Conservation (phyloP, 2,888 invertebrate genomes). For the Bellardia pandia region DNA sequence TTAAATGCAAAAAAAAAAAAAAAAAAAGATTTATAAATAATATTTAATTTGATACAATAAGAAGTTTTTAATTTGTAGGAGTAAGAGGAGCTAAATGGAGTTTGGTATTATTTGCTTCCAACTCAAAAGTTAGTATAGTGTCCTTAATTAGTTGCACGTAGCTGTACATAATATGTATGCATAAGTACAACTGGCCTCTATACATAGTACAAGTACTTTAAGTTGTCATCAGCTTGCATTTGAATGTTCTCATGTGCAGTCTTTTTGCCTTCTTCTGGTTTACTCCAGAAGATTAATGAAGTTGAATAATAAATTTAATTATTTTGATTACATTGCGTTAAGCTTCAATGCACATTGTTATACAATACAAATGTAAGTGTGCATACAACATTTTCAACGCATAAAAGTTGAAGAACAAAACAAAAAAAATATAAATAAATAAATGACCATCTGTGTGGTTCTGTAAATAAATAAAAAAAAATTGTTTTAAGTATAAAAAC, state of each 20-base stretch:
- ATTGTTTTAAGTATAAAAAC: neutral
- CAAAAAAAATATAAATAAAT: neutral
- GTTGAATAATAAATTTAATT: slow-evolving; percentile 78
- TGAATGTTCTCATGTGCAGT: slow-evolving; percentile 13
- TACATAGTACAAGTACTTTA: slow-evolving; percentile 32
- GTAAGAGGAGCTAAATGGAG: too few relatives aligned
- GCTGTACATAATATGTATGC: too few relatives aligned
- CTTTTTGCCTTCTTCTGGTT: slow-evolving; percentile 1
- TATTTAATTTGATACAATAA: too few relatives aligned
- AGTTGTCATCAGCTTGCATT: slow-evolving; percentile 43
- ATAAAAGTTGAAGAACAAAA: neutral
- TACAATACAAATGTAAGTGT: neutral
- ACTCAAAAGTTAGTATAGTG: too few relatives aligned
- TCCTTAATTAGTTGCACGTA: too few relatives aligned
- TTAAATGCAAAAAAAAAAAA: too few relatives aligned
- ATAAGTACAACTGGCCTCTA: slow-evolving; percentile 12
- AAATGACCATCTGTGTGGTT: slow-evolving; percentile 55
- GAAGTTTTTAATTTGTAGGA: too few relatives aligned
- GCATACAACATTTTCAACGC: neutral
- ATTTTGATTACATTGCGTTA: slow-evolving; percentile 76
- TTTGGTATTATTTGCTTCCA: too few relatives aligned
- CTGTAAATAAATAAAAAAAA: slow-evolving; percentile 39
- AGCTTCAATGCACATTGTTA: slow-evolving; percentile 51
- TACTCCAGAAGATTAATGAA: slow-evolving; percentile 75
- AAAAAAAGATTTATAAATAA: too few relatives aligned